Evolutionary conservation across 2,113 vertebrate species (phyloP), one percentile per base, ranked within the genome.

Genomic region (Dendrocopos noguchii): DNA sequence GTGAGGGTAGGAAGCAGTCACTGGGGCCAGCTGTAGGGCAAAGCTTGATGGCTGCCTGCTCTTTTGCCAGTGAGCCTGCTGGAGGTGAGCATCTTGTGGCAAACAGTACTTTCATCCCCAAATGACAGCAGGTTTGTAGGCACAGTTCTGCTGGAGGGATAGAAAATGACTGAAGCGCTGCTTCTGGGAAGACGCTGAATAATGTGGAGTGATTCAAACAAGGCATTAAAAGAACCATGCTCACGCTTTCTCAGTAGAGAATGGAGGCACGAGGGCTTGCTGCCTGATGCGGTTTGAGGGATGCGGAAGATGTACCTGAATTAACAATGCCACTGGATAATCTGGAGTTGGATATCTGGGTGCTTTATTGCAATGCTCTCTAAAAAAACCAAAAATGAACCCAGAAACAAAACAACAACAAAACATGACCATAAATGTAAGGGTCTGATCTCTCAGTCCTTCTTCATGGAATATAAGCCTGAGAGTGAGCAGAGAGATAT

Each of bases 81-180:
- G 75, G 90, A 95, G 85, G 36, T 57, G 95, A 94, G 72, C 91
- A 50, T 55, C 87, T 52, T 52, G 80, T 12, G 25, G 78, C 91
- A 89, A 94, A 79, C 44, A 20, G 64, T 7, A 9, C 93, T 86
- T 28, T 75, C 74, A 63, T 73, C 73, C 86, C 86, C n/a, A 46
- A 63, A 68, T 0, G 4, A 66, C 91, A 93, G 94, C 95, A 53
- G 28, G 72, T 78, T 72, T 84, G 88, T 80, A 80, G 96, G 83
- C 73, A 94, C 14, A 34, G 77, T 94, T 73, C 79, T 91, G 36
- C 59, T 10, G 18, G 64, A 87, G 71, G 52, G 82, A 61, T 63
- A 50, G 90, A 82, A 90, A 95, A 82, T 29, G 92, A 91, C 63
- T 88, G 83, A 87, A 88, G 60, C 3, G 1, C 52, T 84, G 75